Percentiles rank a stretch among this genome's conserved stretches.
phyloP scores from a whole-genome alignment of 2,113 vertebrate genomes.

The Colinus virginianus region DNA sequence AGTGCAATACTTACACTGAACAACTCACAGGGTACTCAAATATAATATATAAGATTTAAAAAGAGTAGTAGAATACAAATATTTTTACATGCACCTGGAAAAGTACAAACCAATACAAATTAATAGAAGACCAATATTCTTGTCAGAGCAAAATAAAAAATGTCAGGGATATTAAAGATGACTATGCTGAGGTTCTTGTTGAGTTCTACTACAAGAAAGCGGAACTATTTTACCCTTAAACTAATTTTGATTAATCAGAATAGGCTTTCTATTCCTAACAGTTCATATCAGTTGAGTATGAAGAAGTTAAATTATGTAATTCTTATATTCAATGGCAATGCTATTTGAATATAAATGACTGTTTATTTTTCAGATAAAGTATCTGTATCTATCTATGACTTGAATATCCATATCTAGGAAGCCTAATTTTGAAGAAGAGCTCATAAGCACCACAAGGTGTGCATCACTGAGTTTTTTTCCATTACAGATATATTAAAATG shows the following conservation, averaged over 20 bases:
- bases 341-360: background rate
- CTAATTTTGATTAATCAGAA: background rate
- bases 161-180: background rate
- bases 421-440: background rate
- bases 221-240: background rate
- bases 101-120: background rate
- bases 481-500: background rate
- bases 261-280: background rate
- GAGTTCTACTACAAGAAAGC: background rate
- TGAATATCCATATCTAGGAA: background rate
- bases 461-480: background rate
- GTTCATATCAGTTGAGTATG: background rate
- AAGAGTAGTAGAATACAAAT: background rate
- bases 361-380: background rate
- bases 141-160: background rate
- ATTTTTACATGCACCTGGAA: background rate
- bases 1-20: background rate
- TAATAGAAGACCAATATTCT: background rate
- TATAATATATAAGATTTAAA: background rate
- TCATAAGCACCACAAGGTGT: background rate
- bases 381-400: background rate
- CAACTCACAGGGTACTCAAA: background rate
- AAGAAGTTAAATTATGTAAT: background rate
- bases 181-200: background rate
- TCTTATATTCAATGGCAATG: background rate